Conservation (phyloP, 2,113 vertebrate species). For the Syngnathus typhle region DNA sequence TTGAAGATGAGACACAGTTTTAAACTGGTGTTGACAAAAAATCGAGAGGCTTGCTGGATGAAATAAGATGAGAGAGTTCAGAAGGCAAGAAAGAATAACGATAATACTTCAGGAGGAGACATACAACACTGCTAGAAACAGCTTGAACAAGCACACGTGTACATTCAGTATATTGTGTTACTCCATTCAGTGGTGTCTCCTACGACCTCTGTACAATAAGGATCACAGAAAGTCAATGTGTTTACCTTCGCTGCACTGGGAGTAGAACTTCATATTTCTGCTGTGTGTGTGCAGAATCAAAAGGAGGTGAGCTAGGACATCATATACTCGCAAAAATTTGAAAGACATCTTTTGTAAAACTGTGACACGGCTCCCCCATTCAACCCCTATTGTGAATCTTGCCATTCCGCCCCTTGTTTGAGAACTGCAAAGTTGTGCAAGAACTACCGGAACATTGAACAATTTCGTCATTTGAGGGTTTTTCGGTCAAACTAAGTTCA, state of each 20-base stretch:
- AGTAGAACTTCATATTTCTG: background rate
- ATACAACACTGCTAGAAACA: background rate
- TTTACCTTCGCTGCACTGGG: background rate
- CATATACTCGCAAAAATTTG: too few relatives aligned
- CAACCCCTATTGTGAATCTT: too few relatives aligned
- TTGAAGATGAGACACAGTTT: background rate
- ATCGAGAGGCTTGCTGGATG: too few relatives aligned
- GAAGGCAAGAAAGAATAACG: slow-evolving; percentile 17
- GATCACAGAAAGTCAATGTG: background rate
- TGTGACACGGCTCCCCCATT: too few relatives aligned
- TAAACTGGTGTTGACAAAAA: background rate
- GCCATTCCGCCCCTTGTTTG: too few relatives aligned
- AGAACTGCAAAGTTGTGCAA: background rate
- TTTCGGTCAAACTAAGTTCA: background rate
- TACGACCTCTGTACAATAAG: background rate
- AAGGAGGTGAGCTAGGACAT: too few relatives aligned
- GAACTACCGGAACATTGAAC: background rate
- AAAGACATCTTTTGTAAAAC: too few relatives aligned
- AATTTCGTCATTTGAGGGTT: background rate
- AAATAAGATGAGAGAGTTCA: background rate
- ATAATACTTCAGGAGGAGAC: slow-evolving; percentile 14
- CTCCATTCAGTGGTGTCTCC: background rate
- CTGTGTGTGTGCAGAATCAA: background rate
- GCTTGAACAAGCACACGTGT: slow-evolving; percentile 1
- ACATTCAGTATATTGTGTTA: background rate